Conservation (phyloP, 37 sponge, comb jelly and placozoan genomes). For the Theonella swinhoei region DNA sequence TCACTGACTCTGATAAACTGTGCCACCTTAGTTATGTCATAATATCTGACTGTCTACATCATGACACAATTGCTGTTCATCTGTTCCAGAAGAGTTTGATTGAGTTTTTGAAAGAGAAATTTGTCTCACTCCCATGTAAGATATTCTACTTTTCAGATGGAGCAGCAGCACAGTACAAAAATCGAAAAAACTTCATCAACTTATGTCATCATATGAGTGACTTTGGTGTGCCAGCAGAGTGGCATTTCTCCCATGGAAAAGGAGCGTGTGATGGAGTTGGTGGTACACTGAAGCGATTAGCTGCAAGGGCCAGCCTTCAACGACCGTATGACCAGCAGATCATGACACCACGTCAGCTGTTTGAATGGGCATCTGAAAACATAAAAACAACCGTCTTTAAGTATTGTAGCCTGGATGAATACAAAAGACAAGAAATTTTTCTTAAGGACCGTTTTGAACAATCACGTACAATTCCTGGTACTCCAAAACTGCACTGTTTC, state of each 20-base stretch:
- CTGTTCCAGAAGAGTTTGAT: constrained; percentile 42
- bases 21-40: constrained; percentile 44
- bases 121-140: constrained; percentile 16
- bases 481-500: constrained; percentile 35
- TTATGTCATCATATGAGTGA: constrained; percentile 57
- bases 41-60: constrained; percentile 50
- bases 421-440: neutral
- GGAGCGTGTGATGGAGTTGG: constrained; percentile 70
- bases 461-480: constrained; percentile 58
- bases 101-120: constrained; percentile 7
- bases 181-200: constrained; percentile 55
- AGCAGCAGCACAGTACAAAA: constrained; percentile 60
- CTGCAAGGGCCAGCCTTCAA: constrained; percentile 53
- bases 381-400: constrained; percentile 30
- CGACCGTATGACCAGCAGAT: constrained; percentile 43
- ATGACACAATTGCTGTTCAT: constrained; percentile 62
- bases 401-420: constrained; percentile 21
- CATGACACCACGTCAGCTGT: constrained; percentile 55
- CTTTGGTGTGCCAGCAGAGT: constrained; percentile 54
- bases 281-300: constrained; percentile 62
- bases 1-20: constrained; percentile 20
- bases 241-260: constrained; percentile 73
- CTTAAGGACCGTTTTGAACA: constrained; percentile 34
- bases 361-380: too few relatives aligned
- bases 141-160: constrained; percentile 71